Percentiles rank a stretch among this genome's conserved stretches.
phyloP scores from a whole-genome alignment of 2,797 vertebrate species.

The Ispidina lecontei region DNA sequence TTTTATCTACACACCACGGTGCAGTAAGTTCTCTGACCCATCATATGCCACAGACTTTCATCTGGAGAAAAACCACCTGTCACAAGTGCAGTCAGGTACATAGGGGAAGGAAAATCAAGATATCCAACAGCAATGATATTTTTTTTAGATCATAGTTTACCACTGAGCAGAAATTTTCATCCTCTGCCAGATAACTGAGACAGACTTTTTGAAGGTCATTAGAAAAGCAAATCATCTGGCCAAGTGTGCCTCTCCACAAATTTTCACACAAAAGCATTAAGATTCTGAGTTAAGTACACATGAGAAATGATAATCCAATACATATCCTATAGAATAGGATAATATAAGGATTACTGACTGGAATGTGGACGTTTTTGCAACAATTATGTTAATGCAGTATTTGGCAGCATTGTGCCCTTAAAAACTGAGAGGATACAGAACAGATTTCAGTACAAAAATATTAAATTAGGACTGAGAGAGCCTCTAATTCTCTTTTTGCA shows the following conservation, averaged over 20 bases:
- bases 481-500: not conserved
- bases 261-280: not conserved
- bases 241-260: not conserved
- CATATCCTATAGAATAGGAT: not conserved
- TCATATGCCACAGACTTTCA: not conserved
- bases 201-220: not conserved
- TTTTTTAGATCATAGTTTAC: not conserved
- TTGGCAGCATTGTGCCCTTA: not conserved
- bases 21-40: not conserved
- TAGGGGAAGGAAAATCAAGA: not conserved
- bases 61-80: not conserved
- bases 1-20: accelerated
- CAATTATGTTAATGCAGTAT: not conserved
- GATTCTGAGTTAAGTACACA: accelerated
- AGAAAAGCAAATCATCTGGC: accelerated
- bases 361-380: not conserved
- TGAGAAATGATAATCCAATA: not conserved
- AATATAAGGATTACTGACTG: accelerated
- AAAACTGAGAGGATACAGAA: not conserved
- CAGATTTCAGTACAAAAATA: not conserved
- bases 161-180: not conserved
- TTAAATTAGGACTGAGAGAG: not conserved
- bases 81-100: not conserved
- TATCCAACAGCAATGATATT: not conserved
- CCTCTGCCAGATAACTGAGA: not conserved